Evolutionary conservation across 2,888 invertebrate genomes (phyloP), one percentile per base, ranked within the genome.

Genomic region (Melangyna quadrimaculata): DNA sequence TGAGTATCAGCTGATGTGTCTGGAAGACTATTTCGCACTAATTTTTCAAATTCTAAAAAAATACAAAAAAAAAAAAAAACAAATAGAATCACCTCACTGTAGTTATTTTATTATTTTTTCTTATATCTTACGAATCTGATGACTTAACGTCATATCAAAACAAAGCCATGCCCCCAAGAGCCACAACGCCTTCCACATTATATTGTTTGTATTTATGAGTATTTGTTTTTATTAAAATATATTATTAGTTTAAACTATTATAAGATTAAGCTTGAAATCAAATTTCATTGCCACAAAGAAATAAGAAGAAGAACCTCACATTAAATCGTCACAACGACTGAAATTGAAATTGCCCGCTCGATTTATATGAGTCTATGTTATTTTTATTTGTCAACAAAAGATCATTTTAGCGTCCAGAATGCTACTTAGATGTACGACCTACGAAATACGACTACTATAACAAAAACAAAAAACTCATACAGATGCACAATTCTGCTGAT

Each of bases 1-100:
- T 86, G 86, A 10, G 12, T n/a, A 9, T 77, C 81, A n/a, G 77
- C 86, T 12, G 86, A 53, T 32, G 86, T 86, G 5, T 73, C 57
- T 2, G 86, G 86, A 6, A 81, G 57, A 10, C 43, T 61, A 70
- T 77, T 86, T 14, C 70, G 45, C 51, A 86, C 81, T 0, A 81
- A n/a, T 1, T 73, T 22, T 27, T 81, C 73, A 61, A 48, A 86
- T 45, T 35, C 86, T 86, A 10, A 8, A 71, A 40, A 8, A 59
- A 48, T 32, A 22, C n/a, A 19, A n/a, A 10, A 8, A 71, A 40
- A 8, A 59, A 48, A 40, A 22, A 19, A 19, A n/a, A 43, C n/a
- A 24, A n/a, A 19, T 7, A 14, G 0, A n/a, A 51, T 14, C n/a
- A n/a, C 48, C 3, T 24, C 10, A 17, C n/a, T 37, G 4, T 37